Percentiles rank a stretch among this genome's conserved stretches.
These are phyloP conservation scores for Pionites leucogaster DNA, from an alignment of 2,113 vertebrate genomes.

Conservation along the genomic window DNA sequence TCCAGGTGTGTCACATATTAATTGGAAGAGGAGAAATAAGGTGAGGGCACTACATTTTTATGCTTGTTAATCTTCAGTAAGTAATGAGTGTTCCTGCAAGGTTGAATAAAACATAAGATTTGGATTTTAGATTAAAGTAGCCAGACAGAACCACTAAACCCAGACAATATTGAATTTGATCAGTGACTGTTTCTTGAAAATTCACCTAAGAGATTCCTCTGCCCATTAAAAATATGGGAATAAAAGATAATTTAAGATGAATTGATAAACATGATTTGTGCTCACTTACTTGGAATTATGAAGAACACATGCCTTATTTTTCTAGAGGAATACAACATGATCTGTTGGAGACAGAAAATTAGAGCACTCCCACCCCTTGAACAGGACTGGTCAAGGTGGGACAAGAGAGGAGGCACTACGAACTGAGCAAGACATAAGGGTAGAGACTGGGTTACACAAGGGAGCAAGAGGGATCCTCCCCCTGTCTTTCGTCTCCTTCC, in stretches of 20 bases:
- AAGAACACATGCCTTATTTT: background rate
- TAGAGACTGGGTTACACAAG: background rate
- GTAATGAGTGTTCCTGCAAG: background rate
- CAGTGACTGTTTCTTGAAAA: background rate
- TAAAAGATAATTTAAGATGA: background rate
- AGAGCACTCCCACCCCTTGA: accelerated
- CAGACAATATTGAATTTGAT: background rate
- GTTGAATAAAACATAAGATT: constrained; percentile 13
- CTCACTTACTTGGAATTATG: background rate
- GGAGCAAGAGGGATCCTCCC: background rate
- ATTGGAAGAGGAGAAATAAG: background rate
- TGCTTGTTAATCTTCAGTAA: constrained; percentile 20
- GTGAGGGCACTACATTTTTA: background rate
- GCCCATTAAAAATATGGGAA: background rate
- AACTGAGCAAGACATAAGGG: background rate
- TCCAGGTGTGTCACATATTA: background rate
- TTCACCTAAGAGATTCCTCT: background rate
- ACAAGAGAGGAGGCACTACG: background rate
- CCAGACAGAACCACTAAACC: constrained; percentile 30
- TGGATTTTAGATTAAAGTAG: constrained; percentile 42
- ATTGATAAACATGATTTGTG: background rate
- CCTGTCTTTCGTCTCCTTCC: background rate
- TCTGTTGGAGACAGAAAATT: background rate
- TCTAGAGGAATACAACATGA: background rate
- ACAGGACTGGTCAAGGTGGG: background rate